A percentile compares a stretch with the other conserved stretches of the same genome.
Conservation (phyloP, 2,888 invertebrate genomes). For the Neoascia interrupta region DNA sequence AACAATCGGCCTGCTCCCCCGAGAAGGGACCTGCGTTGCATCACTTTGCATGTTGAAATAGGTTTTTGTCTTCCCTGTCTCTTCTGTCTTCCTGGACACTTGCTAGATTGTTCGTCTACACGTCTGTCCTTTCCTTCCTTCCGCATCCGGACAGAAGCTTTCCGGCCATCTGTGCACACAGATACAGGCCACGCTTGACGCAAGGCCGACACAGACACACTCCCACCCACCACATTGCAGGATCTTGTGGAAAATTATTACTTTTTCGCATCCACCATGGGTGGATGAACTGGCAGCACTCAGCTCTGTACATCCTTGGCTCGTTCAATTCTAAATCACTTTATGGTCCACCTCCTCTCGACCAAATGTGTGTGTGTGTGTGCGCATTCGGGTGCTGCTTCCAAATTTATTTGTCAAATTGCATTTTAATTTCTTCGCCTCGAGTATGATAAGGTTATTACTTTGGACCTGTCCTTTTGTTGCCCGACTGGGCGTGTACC, state of each 20-base stretch:
- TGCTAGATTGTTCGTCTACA: constrained; percentile 49
- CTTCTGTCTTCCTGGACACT: constrained; percentile 29
- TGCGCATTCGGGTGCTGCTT: constrained; percentile 40
- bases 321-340: constrained; percentile 44
- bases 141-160: constrained; percentile 26
- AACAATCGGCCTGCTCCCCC: not conserved
- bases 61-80: constrained; percentile 54
- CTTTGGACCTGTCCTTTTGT: constrained; percentile 32
- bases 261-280: constrained; percentile 53
- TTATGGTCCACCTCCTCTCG: constrained; percentile 13
- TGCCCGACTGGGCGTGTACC: not conserved
- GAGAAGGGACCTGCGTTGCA: constrained; percentile 30
- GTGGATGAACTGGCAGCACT: constrained; percentile 56
- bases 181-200: constrained; percentile 6
- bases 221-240: constrained; percentile 18
- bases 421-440: constrained; percentile 61
- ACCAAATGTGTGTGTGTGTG: constrained; percentile 5
- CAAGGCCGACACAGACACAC: not conserved
- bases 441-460: constrained; percentile 58
- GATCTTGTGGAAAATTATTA: constrained; percentile 60
- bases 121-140: constrained; percentile 52
- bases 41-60: constrained; percentile 63
- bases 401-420: constrained; percentile 57
- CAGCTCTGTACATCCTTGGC: constrained; percentile 48
- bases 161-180: not conserved